Evolutionary conservation across 2,113 vertebrate species (phyloP).

Genomic region (Salvelinus alpinus): DNA sequence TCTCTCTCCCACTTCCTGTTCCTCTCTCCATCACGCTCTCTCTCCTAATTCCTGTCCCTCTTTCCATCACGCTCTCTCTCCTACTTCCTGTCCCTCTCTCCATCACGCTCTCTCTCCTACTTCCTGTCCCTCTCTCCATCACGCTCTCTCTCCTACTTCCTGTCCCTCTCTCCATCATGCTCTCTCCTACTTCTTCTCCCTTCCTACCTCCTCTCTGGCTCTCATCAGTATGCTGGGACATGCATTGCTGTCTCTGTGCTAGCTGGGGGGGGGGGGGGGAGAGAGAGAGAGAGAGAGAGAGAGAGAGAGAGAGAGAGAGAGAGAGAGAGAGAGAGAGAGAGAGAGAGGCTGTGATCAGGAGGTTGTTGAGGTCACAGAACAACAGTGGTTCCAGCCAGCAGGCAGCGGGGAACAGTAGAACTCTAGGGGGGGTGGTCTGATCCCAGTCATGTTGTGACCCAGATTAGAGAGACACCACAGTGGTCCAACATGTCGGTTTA

Average conservation of each 20-base stretch:
- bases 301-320: no score
- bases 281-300: no score
- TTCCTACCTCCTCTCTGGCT: constrained; percentile 14
- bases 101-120: constrained; percentile 1
- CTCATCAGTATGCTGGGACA: constrained; percentile 70
- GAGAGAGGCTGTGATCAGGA: no score
- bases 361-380: no score
- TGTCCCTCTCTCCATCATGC: not conserved
- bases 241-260: constrained; percentile 57
- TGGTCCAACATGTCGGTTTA: no score
- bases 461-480: no score
- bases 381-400: no score
- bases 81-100: not conserved
- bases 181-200: not conserved
- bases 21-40: not conserved
- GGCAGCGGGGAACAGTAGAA: no score
- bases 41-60: not conserved
- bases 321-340: no score
- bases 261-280: constrained; percentile 16
- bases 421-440: no score
- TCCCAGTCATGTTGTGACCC: no score
- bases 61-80: not conserved
- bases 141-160: constrained; percentile 24
- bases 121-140: not conserved
- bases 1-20: not conserved